phyloP scores from a whole-genome alignment of 2,888 invertebrate genomes.

The Opisthograptis luteolata region DNA sequence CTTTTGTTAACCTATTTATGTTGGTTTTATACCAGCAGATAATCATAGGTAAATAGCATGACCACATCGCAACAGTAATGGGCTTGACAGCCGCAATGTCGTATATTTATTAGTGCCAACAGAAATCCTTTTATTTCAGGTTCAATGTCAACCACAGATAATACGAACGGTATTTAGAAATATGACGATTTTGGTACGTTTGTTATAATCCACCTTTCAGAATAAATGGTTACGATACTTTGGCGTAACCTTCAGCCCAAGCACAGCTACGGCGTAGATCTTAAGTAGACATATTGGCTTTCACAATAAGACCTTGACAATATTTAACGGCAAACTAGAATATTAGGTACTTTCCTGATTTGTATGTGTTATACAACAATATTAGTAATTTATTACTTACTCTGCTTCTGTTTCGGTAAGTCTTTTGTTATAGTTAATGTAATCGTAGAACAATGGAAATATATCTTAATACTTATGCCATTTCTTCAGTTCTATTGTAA shows the following conservation, averaged over 20 bases:
- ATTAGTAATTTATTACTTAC: background rate
- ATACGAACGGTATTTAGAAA: conserved; percentile 26
- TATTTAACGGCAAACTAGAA: conserved; percentile 1
- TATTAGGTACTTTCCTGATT: conserved; percentile 6
- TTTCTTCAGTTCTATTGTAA: background rate
- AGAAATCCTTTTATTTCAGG: conserved; percentile 25
- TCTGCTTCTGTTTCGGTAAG: background rate
- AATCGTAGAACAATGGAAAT: conserved; percentile 16
- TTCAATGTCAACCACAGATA: conserved; percentile 32
- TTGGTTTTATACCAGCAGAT: too few relatives aligned
- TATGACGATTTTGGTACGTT: conserved; percentile 25
- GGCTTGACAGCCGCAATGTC: conserved; percentile 10
- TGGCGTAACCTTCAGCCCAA: conserved; percentile 21
- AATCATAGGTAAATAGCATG: background rate
- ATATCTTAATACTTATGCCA: background rate
- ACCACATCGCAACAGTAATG: conserved; percentile 16
- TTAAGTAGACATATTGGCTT: conserved; percentile 26
- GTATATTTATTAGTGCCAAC: conserved; percentile 17
- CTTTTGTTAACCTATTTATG: too few relatives aligned
- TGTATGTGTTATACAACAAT: conserved; percentile 13
- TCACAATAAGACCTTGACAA: conserved; percentile 18
- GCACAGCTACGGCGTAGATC: conserved; percentile 32
- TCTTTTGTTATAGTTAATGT: conserved; percentile 8
- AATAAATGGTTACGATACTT: conserved; percentile 23
- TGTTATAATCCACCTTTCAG: conserved; percentile 25